Evolutionary conservation across 2,113 vertebrate genomes (phyloP), one percentile per base, ranked within the genome.

Genomic region (Tautogolabrus adspersus): DNA sequence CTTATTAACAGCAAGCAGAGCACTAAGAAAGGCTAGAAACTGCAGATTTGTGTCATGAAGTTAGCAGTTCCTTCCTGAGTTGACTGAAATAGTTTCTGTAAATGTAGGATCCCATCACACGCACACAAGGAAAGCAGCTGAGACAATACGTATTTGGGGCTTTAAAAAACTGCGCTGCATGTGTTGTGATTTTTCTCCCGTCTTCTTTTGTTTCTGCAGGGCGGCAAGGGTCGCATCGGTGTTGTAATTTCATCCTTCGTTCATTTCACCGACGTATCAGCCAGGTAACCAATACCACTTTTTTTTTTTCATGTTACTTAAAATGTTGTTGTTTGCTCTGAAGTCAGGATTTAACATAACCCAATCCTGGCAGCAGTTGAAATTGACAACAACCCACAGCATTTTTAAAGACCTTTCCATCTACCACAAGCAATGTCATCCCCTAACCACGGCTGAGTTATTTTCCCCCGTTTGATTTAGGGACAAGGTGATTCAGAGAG

Each of bases 241-340:
- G 96, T 99, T 23, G 94, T 98, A 83, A 96, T 98, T 81, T 97
- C 97, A 0, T 98, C 97, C 0, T 99, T 98, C 77, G 97, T 98
- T 91, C 94, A 98, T 84, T 99, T 98, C 94, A 98, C 97, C 59
- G 95, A 96, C 21, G 94, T 98, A 61, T 98, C 97, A 6, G 96
- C 96, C 92, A 98, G 97, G 97, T 99, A 96, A 89, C 86, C 30
- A 12, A 54, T 44, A 19, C 76, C 47, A 16, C 37, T 34, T 42
- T 55, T n/a, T 72, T 5, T 13, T 75, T 78, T 58, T 23, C 8
- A 3, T 64, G 30, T 70, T 65, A 56, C 70, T 47, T n/a, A 52
- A 74, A 78, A 67, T 49, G 30, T 60, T 6, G 16, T 64, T 54
- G 10, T 37, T 64, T 69, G 0, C 40, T 11, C 56, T 67, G 3